Percentiles rank a stretch among this genome's conserved stretches.
These are phyloP conservation scores for Neoscelio sp. DNA, from an alignment of 2,888 invertebrate genomes.

Conservation along the genomic window DNA sequence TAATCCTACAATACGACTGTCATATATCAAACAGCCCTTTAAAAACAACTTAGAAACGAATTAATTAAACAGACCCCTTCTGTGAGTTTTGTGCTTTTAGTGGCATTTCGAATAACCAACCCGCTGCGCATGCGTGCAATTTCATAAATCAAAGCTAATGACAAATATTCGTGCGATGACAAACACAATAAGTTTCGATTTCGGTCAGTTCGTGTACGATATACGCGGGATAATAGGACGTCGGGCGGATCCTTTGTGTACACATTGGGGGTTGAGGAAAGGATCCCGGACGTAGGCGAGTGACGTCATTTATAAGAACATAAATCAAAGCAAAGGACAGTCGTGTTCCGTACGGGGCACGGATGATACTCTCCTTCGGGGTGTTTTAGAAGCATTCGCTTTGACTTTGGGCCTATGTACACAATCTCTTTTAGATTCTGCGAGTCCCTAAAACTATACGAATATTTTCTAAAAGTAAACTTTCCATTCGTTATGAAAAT, in stretches of 20 bases:
- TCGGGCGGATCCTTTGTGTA: constrained; percentile 82
- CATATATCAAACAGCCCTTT: constrained; percentile 56
- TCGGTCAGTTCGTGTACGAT: constrained; percentile 83
- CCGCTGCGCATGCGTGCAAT: constrained; percentile 48
- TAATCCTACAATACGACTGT: constrained; percentile 45
- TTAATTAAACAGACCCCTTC: constrained; percentile 59
- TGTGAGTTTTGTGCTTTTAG: constrained; percentile 39
- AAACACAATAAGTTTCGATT: constrained; percentile 83
- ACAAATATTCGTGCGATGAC: constrained; percentile 79
- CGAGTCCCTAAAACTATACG: constrained; percentile 19
- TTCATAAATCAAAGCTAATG: constrained; percentile 74
- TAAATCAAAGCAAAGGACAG: constrained; percentile 83
- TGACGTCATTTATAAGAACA: constrained; percentile 83
- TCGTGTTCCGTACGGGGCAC: constrained; percentile 76
- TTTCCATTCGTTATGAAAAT: too few species aligned
- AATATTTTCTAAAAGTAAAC: background rate
- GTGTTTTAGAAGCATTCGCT: constrained; percentile 67
- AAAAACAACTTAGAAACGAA: constrained; percentile 61
- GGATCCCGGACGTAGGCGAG: constrained; percentile 78
- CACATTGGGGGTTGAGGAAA: constrained; percentile 73
- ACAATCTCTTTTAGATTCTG: constrained; percentile 36
- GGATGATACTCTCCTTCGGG: constrained; percentile 74
- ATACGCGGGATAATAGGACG: constrained; percentile 82
- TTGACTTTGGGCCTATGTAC: constrained; percentile 57
- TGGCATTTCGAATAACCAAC: constrained; percentile 6